Conservation (phyloP, 1,140 invertebrate genomes). For the Euura lappo region DNA sequence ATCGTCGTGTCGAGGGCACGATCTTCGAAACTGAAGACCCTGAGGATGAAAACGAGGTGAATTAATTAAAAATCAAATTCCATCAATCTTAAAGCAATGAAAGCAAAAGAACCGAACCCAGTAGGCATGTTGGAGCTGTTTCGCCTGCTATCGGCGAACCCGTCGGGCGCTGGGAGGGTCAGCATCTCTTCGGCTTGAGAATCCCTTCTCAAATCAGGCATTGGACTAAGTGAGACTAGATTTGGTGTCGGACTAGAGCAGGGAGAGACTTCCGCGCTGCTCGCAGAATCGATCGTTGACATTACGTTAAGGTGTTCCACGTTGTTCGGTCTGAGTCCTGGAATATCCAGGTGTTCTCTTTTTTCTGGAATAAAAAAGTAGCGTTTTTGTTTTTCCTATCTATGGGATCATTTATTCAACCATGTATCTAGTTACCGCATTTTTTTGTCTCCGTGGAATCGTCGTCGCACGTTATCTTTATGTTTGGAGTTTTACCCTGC, state of each 20-base stretch:
- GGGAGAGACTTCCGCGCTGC: conserved; percentile 62
- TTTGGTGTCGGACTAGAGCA: conserved; percentile 69
- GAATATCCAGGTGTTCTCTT: conserved; percentile 40
- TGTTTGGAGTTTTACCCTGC: conserved; percentile 41
- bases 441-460: neutral
- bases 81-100: too few species aligned
- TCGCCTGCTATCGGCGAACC: conserved; percentile 76
- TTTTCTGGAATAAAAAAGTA: conserved; percentile 29
- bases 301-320: conserved; percentile 41
- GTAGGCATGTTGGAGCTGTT: conserved; percentile 70
- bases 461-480: conserved; percentile 37
- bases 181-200: conserved; percentile 66
- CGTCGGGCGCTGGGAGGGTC: conserved; percentile 73
- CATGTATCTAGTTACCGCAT: conserved; percentile 22
- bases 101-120: conserved; percentile 34
- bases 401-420: conserved; percentile 12
- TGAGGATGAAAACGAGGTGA: conserved; percentile 15
- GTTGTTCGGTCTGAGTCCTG: conserved; percentile 30
- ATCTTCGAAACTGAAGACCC: conserved; percentile 44
- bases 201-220: conserved; percentile 71
- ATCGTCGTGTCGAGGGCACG: conserved; percentile 27
- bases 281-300: conserved; percentile 52
- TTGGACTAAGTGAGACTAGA: conserved; percentile 69
- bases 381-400: conserved; percentile 18
- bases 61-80: too few species aligned